Evolutionary conservation across 2,113 vertebrate genomes (phyloP).

Genomic region (Mastomys natalensis): DNA sequence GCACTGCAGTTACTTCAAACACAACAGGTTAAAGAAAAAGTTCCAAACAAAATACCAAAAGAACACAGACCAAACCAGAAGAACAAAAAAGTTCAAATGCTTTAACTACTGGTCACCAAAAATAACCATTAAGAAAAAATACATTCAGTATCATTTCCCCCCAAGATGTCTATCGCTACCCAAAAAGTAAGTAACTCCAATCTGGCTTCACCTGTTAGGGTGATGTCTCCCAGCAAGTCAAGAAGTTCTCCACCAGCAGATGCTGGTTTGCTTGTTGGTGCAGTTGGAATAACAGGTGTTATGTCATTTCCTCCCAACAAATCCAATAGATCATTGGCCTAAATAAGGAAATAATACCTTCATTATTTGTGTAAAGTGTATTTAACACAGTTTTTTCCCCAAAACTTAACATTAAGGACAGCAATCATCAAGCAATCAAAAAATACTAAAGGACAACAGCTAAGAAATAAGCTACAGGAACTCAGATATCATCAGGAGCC

Average conservation of each 20-base stretch:
- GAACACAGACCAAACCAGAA: slow-evolving; percentile 1
- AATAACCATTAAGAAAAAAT: not conserved
- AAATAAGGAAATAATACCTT: slow-evolving; percentile 72
- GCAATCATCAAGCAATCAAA: slow-evolving; percentile 32
- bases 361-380: slow-evolving; percentile 55
- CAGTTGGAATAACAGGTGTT: slow-evolving; percentile 94
- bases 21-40: slow-evolving; percentile 34
- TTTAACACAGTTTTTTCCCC: slow-evolving; percentile 39
- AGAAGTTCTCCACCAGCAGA: slow-evolving; percentile 97
- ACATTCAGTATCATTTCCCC: not conserved
- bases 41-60: not conserved
- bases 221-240: slow-evolving; percentile 96
- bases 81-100: slow-evolving; percentile 50
- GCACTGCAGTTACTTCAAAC: not conserved
- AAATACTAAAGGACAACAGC: slow-evolving; percentile 8
- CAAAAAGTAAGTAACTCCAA: slow-evolving; percentile 36
- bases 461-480: slow-evolving; percentile 26
- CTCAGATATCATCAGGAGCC: not conserved
- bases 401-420: slow-evolving; percentile 54
- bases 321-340: slow-evolving; percentile 98
- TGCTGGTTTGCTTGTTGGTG: slow-evolving; percentile 92
- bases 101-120: slow-evolving; percentile 47
- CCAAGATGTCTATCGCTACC: not conserved
- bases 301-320: slow-evolving; percentile 95
- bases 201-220: slow-evolving; percentile 90